Conservation (phyloP, 2,888 invertebrate species). For the Drosophila pegasa region DNA sequence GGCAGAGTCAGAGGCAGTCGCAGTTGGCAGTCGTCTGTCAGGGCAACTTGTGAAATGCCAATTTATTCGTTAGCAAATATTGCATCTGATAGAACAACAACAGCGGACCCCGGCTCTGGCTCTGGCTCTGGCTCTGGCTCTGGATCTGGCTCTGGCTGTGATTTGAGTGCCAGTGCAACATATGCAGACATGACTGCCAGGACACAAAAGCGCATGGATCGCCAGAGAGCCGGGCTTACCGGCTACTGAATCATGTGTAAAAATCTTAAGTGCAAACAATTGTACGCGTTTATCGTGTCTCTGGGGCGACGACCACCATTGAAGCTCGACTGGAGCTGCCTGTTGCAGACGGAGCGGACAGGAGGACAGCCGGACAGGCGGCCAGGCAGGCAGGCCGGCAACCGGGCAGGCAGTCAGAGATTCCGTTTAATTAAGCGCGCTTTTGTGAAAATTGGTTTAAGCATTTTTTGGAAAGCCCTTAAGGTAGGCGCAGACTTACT, state of each 20-base stretch:
- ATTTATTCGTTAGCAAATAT: conserved; percentile 81
- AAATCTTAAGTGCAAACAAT: conserved; percentile 86
- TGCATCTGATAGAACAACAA: conserved; percentile 78
- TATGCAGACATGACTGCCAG: conserved; percentile 81
- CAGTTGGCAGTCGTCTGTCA: conserved; percentile 74
- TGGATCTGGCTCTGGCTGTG: conserved; percentile 37
- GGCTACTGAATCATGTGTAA: conserved; percentile 84
- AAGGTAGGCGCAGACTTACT: conserved; percentile 56
- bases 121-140: conserved; percentile 1
- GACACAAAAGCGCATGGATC: conserved; percentile 65
- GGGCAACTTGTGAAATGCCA: conserved; percentile 80
- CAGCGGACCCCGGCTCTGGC: conserved; percentile 31
- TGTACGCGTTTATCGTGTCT: conserved; percentile 84
- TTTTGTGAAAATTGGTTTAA: conserved; percentile 76
- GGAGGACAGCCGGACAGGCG: not conserved
- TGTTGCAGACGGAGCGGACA: conserved; percentile 3
- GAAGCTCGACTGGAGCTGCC: conserved; percentile 49
- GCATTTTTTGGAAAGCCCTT: conserved; percentile 77
- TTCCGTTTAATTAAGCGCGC: conserved; percentile 78
- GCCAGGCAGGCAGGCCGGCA: not conserved
- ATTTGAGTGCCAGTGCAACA: conserved; percentile 74
- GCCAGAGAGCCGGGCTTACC: conserved; percentile 46
- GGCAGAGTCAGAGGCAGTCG: conserved; percentile 33
- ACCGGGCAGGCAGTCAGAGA: conserved; percentile 51
- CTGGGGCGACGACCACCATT: conserved; percentile 82